These are phyloP conservation scores for Ariolimax columbianus DNA, from an alignment of 2,888 invertebrate genomes.

Conservation along the genomic window DNA sequence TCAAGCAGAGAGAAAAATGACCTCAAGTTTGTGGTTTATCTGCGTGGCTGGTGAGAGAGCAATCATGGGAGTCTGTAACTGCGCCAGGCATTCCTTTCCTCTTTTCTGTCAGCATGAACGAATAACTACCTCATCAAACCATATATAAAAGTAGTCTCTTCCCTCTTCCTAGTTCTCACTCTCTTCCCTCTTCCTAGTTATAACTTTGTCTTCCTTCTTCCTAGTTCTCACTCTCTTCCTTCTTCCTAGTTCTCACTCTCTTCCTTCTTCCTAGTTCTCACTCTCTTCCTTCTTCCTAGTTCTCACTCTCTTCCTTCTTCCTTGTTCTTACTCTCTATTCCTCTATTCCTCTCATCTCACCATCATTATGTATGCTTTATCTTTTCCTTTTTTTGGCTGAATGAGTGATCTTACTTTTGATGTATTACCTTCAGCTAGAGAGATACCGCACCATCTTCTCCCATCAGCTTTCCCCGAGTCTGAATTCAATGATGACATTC, in stretches of 20 bases:
- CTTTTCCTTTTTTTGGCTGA: background rate
- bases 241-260: background rate
- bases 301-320: background rate
- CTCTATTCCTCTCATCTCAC: background rate
- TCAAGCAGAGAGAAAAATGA: too few species aligned
- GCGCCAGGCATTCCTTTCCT: too few species aligned
- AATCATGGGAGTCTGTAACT: too few species aligned
- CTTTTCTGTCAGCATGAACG: too few species aligned
- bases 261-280: too few species aligned
- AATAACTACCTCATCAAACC: too few species aligned
- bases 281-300: background rate
- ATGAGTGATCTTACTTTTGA: background rate
- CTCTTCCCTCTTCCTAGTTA: background rate
- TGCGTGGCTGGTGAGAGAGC: too few species aligned
- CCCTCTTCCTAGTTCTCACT: background rate
- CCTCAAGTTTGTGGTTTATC: too few species aligned
- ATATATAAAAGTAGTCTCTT: too few species aligned
- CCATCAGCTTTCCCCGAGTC: slow-evolving; percentile 11
- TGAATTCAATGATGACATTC: background rate
- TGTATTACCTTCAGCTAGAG: slow-evolving; percentile 7
- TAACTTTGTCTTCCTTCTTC: background rate
- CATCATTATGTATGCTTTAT: background rate
- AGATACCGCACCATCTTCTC: slow-evolving; percentile 1
- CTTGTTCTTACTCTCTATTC: background rate
- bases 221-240: background rate